These are phyloP conservation scores for Saguinus imperator DNA, from an alignment of 2,113 vertebrate genomes.

Conservation along the genomic window DNA sequence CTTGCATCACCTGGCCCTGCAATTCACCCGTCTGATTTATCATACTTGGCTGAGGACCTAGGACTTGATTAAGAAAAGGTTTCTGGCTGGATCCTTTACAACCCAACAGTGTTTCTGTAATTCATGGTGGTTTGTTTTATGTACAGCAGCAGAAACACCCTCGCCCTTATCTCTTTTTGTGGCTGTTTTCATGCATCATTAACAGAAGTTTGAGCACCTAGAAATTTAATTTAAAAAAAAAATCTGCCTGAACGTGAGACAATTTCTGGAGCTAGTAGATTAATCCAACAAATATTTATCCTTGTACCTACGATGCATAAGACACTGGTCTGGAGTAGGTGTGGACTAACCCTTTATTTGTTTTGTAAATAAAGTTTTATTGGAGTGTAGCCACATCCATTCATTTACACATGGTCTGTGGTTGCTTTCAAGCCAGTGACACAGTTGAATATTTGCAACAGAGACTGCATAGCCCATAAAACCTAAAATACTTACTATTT, in stretches of 20 bases:
- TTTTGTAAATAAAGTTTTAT: constrained; percentile 45
- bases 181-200: background rate
- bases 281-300: background rate
- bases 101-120: background rate
- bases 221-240: background rate
- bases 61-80: background rate
- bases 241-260: background rate
- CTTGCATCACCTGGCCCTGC: background rate
- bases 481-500: background rate
- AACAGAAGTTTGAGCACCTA: constrained; percentile 2
- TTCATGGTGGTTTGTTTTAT: background rate
- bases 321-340: background rate
- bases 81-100: background rate
- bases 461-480: background rate
- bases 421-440: background rate
- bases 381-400: background rate
- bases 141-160: background rate
- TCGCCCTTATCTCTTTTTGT: background rate
- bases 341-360: background rate
- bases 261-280: background rate
- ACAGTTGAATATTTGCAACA: background rate
- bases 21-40: background rate
- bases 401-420: background rate
- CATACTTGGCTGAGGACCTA: background rate
- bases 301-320: background rate